These are phyloP conservation scores for Sorex araneus DNA, from an alignment of 2,113 vertebrate species.

Conservation along the genomic window DNA sequence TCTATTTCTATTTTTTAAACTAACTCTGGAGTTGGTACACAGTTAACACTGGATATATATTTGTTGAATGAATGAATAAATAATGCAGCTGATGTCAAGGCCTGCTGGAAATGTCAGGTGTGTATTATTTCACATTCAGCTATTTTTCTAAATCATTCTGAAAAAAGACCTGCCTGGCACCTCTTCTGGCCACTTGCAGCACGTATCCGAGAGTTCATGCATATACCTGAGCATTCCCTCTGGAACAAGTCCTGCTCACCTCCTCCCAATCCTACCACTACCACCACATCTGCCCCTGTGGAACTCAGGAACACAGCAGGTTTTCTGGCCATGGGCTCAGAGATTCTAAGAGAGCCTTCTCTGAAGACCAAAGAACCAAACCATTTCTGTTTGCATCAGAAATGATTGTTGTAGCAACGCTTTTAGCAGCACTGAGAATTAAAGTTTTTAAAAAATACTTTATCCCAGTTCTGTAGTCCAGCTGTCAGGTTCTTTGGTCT, in stretches of 20 bases:
- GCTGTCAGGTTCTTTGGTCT: no score
- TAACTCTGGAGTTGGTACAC: not conserved
- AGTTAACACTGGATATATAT: conserved; percentile 34
- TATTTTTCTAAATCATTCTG: conserved; percentile 70
- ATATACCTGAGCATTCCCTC: conserved; percentile 5
- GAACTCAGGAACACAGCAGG: conserved; percentile 15
- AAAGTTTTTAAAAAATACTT: conserved; percentile 29
- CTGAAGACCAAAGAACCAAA: conserved; percentile 23
- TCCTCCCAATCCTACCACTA: not conserved
- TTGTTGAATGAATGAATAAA: conserved; percentile 64
- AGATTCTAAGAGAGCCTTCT: conserved; percentile 49
- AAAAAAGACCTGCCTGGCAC: conserved; percentile 37
- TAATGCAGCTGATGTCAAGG: conserved; percentile 33
- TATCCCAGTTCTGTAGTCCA: no score
- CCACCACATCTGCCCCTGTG: not conserved
- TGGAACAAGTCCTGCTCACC: not conserved
- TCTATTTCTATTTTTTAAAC: conserved; percentile 5
- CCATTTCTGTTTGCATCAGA: conserved; percentile 29
- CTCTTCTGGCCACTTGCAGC: not conserved
- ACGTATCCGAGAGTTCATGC: no score
- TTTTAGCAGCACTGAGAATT: conserved; percentile 50
- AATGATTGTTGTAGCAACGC: conserved; percentile 44
- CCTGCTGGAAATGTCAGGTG: conserved; percentile 47
- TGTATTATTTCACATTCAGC: conserved; percentile 65
- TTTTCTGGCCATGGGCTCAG: conserved; percentile 3